Conservation (phyloP, 2,888 invertebrate species). For the Ctenicera cuprea region DNA sequence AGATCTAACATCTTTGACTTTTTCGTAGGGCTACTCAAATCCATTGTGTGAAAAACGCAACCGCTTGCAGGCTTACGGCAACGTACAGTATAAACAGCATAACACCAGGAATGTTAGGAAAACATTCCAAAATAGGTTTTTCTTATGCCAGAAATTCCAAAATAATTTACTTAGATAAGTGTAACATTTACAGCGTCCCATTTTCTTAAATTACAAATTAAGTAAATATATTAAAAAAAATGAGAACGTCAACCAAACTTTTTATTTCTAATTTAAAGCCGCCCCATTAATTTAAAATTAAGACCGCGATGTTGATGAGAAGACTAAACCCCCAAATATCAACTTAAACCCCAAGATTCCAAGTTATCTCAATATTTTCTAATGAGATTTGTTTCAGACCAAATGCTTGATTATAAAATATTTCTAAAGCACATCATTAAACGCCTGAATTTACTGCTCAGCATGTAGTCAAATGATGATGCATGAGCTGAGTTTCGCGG, state of each 20-base stretch:
- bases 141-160: too few species aligned
- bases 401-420: constrained; percentile 31
- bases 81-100: too few species aligned
- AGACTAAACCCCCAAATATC: background rate
- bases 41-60: too few species aligned
- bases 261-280: background rate
- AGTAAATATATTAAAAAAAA: too few species aligned
- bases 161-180: too few species aligned
- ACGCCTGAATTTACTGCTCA: constrained; percentile 1
- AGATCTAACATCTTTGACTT: too few species aligned
- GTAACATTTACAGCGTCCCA: too few species aligned
- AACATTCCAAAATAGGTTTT: too few species aligned
- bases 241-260: background rate
- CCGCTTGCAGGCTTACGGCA: too few species aligned
- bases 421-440: constrained; percentile 8
- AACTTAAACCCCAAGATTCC: constrained; percentile 7
- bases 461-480: constrained; percentile 38
- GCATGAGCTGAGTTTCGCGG: constrained; percentile 35
- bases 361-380: constrained; percentile 20
- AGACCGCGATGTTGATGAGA: background rate
- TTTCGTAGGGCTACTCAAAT: too few species aligned
- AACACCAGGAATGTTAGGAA: too few species aligned
- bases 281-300: constrained; percentile 11
- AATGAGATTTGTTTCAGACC: constrained; percentile 21
- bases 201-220: too few species aligned